These are phyloP conservation scores for Vombatus ursinus DNA, from an alignment of 2,113 vertebrate genomes.

Conservation along the genomic window DNA sequence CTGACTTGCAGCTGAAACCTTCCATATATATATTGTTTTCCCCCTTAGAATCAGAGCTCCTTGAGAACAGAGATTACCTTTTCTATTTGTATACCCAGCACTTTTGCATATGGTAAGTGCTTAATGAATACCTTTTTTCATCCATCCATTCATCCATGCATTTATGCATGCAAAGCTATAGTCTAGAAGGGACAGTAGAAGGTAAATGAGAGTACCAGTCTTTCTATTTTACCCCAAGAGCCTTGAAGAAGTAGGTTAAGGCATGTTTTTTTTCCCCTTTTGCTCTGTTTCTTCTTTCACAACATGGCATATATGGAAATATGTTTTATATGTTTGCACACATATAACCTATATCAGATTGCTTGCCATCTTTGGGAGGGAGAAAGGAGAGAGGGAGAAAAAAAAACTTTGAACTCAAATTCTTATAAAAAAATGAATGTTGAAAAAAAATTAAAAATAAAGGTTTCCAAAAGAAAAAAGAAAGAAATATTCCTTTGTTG, in stretches of 20 bases:
- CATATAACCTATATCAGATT: background rate
- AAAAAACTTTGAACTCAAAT: background rate
- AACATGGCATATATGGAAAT: background rate
- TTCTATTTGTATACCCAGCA: background rate
- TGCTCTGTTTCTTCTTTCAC: background rate
- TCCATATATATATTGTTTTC: background rate
- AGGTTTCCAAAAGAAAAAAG: no score
- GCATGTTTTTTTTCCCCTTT: background rate
- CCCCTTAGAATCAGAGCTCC: background rate
- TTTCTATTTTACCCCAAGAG: background rate
- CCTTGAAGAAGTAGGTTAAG: background rate
- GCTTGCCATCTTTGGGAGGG: background rate
- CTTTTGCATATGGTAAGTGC: background rate
- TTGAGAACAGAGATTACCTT: background rate
- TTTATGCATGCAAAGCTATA: background rate
- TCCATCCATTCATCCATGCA: background rate
- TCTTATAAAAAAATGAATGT: background rate
- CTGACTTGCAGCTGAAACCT: background rate
- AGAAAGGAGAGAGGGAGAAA: no score
- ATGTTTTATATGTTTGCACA: background rate
- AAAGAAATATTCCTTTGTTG: background rate
- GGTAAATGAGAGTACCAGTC: background rate
- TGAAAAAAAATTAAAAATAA: no score
- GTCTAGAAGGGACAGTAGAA: background rate
- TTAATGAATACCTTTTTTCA: background rate